phyloP scores from a whole-genome alignment of 2,113 vertebrate genomes.

The Ramphastos sulfuratus region DNA sequence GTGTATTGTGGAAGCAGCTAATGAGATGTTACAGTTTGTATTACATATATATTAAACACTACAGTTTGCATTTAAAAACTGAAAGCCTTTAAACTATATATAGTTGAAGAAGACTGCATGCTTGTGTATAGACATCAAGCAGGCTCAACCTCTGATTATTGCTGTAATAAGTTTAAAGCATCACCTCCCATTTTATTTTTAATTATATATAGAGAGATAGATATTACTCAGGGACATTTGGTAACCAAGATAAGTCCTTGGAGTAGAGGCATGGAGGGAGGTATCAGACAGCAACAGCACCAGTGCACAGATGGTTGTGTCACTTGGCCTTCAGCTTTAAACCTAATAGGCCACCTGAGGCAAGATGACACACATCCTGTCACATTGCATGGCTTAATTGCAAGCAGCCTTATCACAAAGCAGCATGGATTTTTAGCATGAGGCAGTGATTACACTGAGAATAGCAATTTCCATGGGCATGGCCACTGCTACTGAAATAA shows the following conservation, averaged over 20 bases:
- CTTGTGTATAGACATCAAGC: background rate
- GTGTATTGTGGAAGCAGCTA: background rate
- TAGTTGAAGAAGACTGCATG: rapidly evolving
- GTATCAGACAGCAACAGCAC: background rate
- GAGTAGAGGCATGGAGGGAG: background rate
- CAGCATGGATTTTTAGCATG: background rate
- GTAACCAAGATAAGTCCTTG: constrained; percentile 10
- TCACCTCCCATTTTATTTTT: background rate
- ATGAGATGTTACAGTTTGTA: background rate
- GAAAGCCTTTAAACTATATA: background rate
- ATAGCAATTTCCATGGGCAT: background rate
- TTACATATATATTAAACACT: background rate
- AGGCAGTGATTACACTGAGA: background rate
- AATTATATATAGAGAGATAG: background rate
- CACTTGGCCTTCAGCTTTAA: constrained; percentile 30
- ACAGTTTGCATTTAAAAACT: background rate
- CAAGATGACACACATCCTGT: background rate
- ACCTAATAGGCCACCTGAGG: constrained; percentile 8
- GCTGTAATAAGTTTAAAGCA: background rate
- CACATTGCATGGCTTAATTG: background rate
- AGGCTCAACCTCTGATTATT: background rate
- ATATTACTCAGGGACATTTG: background rate
- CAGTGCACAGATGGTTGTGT: constrained; percentile 13
- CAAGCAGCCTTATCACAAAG: background rate
- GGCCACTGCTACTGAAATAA: background rate